Percentiles rank a stretch among this genome's conserved stretches.
Conservation (phyloP, 2,113 vertebrate genomes). For the Xiphophorus couchianus region DNA sequence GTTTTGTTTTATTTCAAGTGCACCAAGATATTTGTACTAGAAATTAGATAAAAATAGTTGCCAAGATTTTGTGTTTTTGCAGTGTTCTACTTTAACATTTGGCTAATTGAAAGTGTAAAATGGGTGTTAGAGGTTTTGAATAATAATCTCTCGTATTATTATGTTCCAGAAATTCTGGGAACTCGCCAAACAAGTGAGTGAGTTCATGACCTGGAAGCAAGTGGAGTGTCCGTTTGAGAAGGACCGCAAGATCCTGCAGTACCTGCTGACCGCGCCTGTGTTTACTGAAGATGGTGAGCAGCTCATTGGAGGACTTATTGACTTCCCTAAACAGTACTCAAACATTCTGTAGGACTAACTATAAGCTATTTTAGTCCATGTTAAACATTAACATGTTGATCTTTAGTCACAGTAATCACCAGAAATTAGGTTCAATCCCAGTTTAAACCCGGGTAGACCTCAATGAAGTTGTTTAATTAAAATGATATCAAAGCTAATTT, state of each 20-base stretch:
- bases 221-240: slow-evolving; percentile 95
- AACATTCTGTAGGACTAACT: too few relatives aligned
- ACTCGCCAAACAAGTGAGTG: slow-evolving; percentile 91
- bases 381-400: too few relatives aligned
- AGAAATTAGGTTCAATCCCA: too few relatives aligned
- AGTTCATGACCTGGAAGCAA: slow-evolving; percentile 95
- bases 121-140: not conserved
- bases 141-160: not conserved
- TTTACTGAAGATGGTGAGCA: slow-evolving; percentile 91
- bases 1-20: too few relatives aligned
- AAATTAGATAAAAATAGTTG: too few relatives aligned
- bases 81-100: not conserved
- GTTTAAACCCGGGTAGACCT: not conserved
- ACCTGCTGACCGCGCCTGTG: slow-evolving; percentile 89
- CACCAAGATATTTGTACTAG: too few relatives aligned
- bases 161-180: slow-evolving; percentile 94
- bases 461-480: not conserved
- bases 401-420: too few relatives aligned
- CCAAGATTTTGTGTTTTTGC: too few relatives aligned
- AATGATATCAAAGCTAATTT: not conserved
- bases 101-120: not conserved
- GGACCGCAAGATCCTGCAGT: slow-evolving; percentile 90
- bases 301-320: not conserved
- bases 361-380: not conserved
- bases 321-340: too few relatives aligned